Evolutionary conservation across 2,113 vertebrate species (phyloP), one percentile per base, ranked within the genome.

Genomic region (Alosa alosa): DNA sequence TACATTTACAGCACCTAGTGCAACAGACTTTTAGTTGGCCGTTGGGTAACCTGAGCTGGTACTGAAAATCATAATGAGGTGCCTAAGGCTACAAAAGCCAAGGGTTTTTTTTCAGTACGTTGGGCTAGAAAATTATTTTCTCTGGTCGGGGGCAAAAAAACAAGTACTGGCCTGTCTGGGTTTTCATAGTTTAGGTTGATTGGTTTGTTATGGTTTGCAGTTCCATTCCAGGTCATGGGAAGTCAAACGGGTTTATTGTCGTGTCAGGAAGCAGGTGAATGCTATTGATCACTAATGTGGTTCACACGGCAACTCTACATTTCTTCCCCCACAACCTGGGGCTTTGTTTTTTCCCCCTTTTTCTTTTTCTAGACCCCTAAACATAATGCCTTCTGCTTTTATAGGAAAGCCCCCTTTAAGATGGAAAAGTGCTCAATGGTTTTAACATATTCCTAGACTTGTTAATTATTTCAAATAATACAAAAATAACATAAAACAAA

Each of bases 121-220:
- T 78, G 25, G 0, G 11, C 25, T 13, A 78, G 25, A 78, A 41
- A 39, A 78, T 17, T 11, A 36, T 39, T 78, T 78, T 39, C 72
- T 78, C 31, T 17, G 36, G 17, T 78, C 3, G 4, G 31, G 25
- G 13, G 31, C 17, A 36, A 78, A 78, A 64, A 60, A n/a, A 44
- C 64, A 68, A 68, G 25, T 11, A 78, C 72, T 36, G 36, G 36
- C n/a, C 25, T 31, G 72, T 36, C 72, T 15, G 72, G 13, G 2
- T 78, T 31, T 78, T 41, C 31, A 78, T 78, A 4, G 25, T 78
- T 31, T 78, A 5, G 36, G 72, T 39, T 36, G 72, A 78, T 13
- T 15, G 72, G 31, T 17, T 39, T 78, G 72, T 78, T 78, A 78
- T 78, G 72, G 72, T 78, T 78, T 78, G 72, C 11, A 9, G 72